Evolutionary conservation across 2,113 vertebrate species (phyloP).

Genomic region (Barbus barbus): DNA sequence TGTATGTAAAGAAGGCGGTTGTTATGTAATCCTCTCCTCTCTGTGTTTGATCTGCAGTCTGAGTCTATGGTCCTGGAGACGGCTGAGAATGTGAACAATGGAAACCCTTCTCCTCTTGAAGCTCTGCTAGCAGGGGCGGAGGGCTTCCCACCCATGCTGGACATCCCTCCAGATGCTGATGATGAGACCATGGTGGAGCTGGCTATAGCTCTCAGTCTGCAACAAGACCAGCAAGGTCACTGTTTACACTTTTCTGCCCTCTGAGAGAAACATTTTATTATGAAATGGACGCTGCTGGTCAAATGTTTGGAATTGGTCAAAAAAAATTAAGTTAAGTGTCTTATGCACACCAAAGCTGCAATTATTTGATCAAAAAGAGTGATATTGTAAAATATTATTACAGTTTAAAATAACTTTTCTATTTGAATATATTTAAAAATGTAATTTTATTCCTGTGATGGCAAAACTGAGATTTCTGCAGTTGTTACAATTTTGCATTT

Average conservation of each 20-base stretch:
- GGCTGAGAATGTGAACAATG: conserved; percentile 94
- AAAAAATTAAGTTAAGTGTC: too few relatives aligned
- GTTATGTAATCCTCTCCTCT: conserved; percentile 55
- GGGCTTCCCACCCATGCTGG: conserved; percentile 97
- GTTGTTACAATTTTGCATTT: not conserved
- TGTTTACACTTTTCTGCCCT: not conserved
- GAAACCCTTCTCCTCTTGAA: conserved; percentile 95
- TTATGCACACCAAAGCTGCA: too few relatives aligned
- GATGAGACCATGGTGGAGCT: conserved; percentile 99
- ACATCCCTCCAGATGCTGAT: conserved; percentile 97
- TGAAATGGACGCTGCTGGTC: not conserved
- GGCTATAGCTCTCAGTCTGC: conserved; percentile 95
- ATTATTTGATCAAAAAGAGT: too few relatives aligned
- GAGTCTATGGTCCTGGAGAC: conserved; percentile 99
- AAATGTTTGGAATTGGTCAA: too few relatives aligned
- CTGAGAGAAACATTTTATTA: not conserved
- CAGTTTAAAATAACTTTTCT: too few relatives aligned
- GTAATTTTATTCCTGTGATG: too few relatives aligned
- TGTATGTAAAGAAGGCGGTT: conserved; percentile 1
- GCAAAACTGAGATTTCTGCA: too few relatives aligned
- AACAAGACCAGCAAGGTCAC: conserved; percentile 97
- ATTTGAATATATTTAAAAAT: too few relatives aligned
- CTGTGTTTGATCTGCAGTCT: conserved; percentile 75
- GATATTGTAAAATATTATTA: too few relatives aligned
- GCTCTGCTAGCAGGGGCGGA: conserved; percentile 95